A percentile compares a stretch with the other conserved stretches of the same genome.
Conservation (phyloP, 1,140 invertebrate genomes). For the Diachasmimorpha longicaudata region DNA sequence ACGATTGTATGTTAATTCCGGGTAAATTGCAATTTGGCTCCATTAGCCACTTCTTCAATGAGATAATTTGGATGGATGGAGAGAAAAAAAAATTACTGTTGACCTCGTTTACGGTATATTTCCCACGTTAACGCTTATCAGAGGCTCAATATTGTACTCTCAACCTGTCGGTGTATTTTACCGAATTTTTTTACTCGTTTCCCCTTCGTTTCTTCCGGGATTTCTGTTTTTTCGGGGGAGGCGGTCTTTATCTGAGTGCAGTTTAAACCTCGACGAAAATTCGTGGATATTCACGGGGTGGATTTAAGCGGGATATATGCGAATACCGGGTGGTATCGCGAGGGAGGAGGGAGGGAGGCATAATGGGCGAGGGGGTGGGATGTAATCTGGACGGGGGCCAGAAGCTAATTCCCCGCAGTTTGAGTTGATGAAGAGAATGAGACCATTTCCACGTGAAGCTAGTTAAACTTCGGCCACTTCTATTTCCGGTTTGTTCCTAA, state of each 20-base stretch:
- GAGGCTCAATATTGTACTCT: background rate
- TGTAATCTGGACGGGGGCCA: slow-evolving; percentile 53
- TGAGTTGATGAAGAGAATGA: slow-evolving; percentile 51
- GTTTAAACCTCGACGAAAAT: slow-evolving; percentile 8
- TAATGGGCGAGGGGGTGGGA: background rate
- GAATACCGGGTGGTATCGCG: slow-evolving; percentile 14
- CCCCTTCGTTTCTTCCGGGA: background rate
- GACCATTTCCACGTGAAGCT: slow-evolving; percentile 40
- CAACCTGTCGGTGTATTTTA: background rate
- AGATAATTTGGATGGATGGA: background rate
- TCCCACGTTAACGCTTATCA: background rate
- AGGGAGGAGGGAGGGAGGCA: background rate
- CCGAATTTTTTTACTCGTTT: background rate
- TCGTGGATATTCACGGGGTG: background rate
- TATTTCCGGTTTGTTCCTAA: slow-evolving; percentile 47
- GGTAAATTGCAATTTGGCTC: background rate
- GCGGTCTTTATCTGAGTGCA: background rate
- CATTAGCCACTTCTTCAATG: background rate
- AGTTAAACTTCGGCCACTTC: slow-evolving; percentile 50
- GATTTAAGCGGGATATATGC: slow-evolving; percentile 26
- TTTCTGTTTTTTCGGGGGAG: background rate
- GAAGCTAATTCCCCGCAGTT: slow-evolving; percentile 50
- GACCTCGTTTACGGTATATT: background rate
- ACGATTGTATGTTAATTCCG: background rate
- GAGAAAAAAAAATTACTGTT: background rate